Evolutionary conservation across 2,113 vertebrate species (phyloP).

Genomic region (Pygoscelis adeliae): DNA sequence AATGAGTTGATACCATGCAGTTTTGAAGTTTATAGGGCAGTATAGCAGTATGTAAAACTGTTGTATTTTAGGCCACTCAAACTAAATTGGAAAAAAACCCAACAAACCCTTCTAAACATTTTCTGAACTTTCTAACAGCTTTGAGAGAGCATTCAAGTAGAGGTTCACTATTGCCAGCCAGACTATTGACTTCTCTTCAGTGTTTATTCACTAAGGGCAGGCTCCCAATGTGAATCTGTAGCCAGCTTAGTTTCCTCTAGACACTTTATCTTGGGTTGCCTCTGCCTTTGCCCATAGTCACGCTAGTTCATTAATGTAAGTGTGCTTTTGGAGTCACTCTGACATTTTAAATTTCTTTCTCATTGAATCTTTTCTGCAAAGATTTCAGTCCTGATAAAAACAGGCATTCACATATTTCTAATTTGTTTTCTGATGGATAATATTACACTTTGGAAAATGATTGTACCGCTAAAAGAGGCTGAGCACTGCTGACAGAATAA

Average conservation of each 20-base stretch:
- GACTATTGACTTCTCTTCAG: neutral
- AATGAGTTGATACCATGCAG: neutral
- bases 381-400: neutral
- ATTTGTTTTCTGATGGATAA: neutral
- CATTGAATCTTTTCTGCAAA: neutral
- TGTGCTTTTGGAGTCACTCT: neutral
- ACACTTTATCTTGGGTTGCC: neutral
- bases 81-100: neutral
- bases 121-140: neutral
- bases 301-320: neutral
- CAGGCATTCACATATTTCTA: neutral
- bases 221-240: neutral
- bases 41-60: neutral
- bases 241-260: neutral
- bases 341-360: neutral
- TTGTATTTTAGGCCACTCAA: neutral
- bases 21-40: neutral
- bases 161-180: neutral
- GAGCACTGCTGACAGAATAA: neutral
- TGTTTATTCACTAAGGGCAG: neutral
- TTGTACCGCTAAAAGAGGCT: neutral
- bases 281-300: neutral
- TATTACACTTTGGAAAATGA: neutral
- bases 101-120: neutral
- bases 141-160: neutral